Evolutionary conservation across 2,888 invertebrate genomes (phyloP).

Genomic region (Patella ulyssiponensis): DNA sequence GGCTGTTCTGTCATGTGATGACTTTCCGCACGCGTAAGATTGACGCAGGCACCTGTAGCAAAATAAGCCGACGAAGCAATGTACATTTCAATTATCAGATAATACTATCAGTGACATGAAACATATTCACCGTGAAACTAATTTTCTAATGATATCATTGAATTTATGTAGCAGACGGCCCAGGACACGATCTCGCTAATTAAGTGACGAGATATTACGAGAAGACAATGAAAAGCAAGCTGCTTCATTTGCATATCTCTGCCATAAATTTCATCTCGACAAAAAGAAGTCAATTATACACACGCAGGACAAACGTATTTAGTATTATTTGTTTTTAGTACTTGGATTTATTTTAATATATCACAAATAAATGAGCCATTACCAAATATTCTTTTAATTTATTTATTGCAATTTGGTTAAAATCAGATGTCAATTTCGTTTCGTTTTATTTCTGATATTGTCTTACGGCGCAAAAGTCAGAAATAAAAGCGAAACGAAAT

Average conservation of each 20-base stretch:
- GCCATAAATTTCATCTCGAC: neutral
- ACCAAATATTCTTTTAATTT: too few relatives aligned
- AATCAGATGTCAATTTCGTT: too few relatives aligned
- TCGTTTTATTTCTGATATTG: too few relatives aligned
- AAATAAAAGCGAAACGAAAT: too few relatives aligned
- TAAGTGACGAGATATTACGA: constrained; percentile 12
- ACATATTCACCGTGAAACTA: constrained; percentile 5
- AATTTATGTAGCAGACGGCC: constrained; percentile 9
- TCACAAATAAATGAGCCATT: too few relatives aligned
- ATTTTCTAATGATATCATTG: constrained; percentile 11
- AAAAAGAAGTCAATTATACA: too few relatives aligned
- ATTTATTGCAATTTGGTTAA: too few relatives aligned
- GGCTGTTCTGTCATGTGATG: too few relatives aligned
- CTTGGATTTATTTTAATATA: too few relatives aligned
- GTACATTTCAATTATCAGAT: constrained; percentile 5
- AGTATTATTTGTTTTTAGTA: too few relatives aligned
- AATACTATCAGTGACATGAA: constrained; percentile 1
- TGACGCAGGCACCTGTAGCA: constrained; percentile 2
- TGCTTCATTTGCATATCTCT: neutral
- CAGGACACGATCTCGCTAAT: constrained; percentile 4
- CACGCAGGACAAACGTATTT: too few relatives aligned
- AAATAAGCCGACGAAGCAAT: neutral
- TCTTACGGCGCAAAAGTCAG: too few relatives aligned
- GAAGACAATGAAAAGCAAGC: constrained; percentile 5
- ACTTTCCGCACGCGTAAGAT: neutral